A percentile compares a stretch with the other conserved stretches of the same genome.
Evolutionary conservation across 1,140 invertebrate genomes (phyloP).

Genomic region (Brachionus rubens): DNA sequence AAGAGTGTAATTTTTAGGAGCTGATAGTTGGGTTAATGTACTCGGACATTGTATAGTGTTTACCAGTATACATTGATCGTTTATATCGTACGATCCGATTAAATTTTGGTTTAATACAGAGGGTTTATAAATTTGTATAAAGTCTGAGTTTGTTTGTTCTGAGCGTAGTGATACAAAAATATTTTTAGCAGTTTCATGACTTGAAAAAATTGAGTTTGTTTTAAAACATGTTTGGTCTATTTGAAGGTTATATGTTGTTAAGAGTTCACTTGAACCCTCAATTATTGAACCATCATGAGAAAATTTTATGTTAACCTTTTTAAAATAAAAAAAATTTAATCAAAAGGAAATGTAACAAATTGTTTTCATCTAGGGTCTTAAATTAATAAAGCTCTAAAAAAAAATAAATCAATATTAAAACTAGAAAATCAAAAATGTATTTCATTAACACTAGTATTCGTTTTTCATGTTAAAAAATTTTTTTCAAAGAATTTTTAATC

Average conservation of each 20-base stretch:
- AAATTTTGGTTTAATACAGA: too few relatives aligned
- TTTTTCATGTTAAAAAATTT: too few relatives aligned
- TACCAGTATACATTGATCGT: background rate
- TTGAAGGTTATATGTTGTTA: background rate
- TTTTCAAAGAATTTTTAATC: too few relatives aligned
- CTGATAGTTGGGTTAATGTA: background rate
- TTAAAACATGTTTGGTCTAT: background rate
- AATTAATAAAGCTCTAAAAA: too few relatives aligned
- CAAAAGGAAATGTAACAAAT: background rate
- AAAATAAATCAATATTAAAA: too few relatives aligned
- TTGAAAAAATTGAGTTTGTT: background rate
- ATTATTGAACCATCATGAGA: background rate
- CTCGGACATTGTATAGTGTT: background rate
- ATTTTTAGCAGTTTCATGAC: constrained; percentile 6
- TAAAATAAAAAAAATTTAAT: background rate
- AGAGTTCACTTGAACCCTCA: background rate
- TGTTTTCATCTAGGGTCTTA: too few relatives aligned
- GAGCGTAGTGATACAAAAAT: background rate
- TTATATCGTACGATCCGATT: background rate
- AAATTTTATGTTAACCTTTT: background rate
- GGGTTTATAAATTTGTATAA: background rate
- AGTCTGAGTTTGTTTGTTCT: background rate
- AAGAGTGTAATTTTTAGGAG: background rate
- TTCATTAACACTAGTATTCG: too few relatives aligned
- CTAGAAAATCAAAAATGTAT: too few relatives aligned